Base-by-base conservation (phyloP, 2,888 invertebrate genomes). In the Epistrophe grossulariae region DNA sequence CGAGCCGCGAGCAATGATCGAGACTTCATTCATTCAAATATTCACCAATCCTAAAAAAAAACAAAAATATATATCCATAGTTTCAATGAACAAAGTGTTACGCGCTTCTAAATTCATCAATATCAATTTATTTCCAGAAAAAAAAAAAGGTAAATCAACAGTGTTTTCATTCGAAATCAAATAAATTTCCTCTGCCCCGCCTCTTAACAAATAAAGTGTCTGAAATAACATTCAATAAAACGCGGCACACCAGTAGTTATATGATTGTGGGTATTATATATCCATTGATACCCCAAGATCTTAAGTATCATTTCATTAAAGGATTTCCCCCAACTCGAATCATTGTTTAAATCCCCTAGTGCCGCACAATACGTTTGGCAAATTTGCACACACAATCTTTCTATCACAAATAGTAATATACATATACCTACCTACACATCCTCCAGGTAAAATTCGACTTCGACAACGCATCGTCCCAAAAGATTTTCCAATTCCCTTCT, bases 301-400 rank as follows among this genome's bases (percentile, higher is more conserved):
- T 66, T 76, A 83, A 72, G 87, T 79, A 83, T 87, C 79, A 87
- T 87, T 87, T 87, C 87, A 87, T 87, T 87, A 83, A 83, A 87
- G 40, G 83, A 83, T 79, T 83, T 83, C 83, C 64, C 45, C 55
- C 79, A 19, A 31, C 59, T 70, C 48, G 15, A 78, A 45, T 70
- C 79, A 72, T 79, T 83, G 79, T 87, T 79, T 82, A 40, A 68
- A 38, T 68, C 55, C 70, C 79, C 76, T 70, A 52, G 50, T 64
- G 78, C 57, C 78, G 68, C 59, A 80, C 84, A 85, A 81, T 77
- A 85, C 62, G 64, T 74, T 83, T 59, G 19, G 76, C 74, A 83
- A 87, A 79, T 83, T 76, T 79, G 82, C 64, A 79, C 79, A 83
- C 59, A 70, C 79, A 79, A 76, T 83, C 87, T 72, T 62, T 83